Evolutionary conservation across 2,888 invertebrate genomes (phyloP), one percentile per base, ranked within the genome.

Genomic region (Trissolcus brochymenae): DNA sequence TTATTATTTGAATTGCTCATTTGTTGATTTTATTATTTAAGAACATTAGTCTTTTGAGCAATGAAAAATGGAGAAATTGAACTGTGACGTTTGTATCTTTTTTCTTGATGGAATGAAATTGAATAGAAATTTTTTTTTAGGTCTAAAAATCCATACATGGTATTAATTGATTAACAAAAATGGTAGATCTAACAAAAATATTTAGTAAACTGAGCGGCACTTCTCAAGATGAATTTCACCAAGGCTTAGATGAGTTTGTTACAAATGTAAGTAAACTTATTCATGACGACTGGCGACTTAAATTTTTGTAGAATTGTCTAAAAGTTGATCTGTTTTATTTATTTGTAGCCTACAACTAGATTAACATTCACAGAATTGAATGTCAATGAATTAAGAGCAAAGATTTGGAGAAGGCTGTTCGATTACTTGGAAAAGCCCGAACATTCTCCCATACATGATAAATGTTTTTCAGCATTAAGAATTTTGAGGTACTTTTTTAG

Each of bases 301-400:
- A 19, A 19, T 19, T 19, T 19, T 29, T 6, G 1, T 6, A 46
- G 14, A 46, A 46, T 46, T 1, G 7, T 46, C 2, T 1, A 16
- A 46, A n/a, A 1, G 46, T 35, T 56, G 0, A 19, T 35, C 29
- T 4, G 11, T 35, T 35, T 35, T 11, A 9, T 35, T 55, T 46
- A 7, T 80, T 89, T 90, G 66, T 86, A 93, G 93, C 90, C 91
- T 84, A 89, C 91, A 80, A 91, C 91, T 82, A 89, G 89, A 1
- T 93, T 93, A 84, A 88, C 87, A 29, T 94, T 95, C 87, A 91
- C 92, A n/a, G 91, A 91, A 83, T 87, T 94, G 78, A 90, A 91
- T 72, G 85, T 90, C 76, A 90, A 90, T 66, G 90, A 91, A 80
- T 90, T 90, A 77, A 90, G 93, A 81, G 88, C 89, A 62, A 87